Conservation (phyloP, 2,888 invertebrate species). For the Noctua fimbriata region DNA sequence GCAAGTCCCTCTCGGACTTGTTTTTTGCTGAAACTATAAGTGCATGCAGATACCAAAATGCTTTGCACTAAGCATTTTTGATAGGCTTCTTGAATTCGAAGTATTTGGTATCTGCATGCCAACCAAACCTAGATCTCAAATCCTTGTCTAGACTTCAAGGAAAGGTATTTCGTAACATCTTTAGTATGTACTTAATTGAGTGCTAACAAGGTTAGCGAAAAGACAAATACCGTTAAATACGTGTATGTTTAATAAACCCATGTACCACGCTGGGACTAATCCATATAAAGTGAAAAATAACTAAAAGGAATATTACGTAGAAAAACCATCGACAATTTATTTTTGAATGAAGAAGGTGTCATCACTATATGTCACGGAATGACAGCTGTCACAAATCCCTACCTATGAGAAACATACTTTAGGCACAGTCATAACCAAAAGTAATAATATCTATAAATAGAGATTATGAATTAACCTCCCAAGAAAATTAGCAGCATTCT, state of each 20-base stretch:
- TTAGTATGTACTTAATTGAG: constrained; percentile 44
- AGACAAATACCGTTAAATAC: constrained; percentile 30
- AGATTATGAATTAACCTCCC: no score
- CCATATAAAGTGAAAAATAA: not conserved
- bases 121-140: constrained; percentile 39
- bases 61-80: no score
- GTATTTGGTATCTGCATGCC: no score
- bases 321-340: not conserved
- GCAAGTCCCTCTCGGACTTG: no score
- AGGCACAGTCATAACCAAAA: not conserved
- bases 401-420: no score
- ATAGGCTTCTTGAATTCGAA: no score
- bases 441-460: no score
- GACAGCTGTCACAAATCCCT: not conserved
- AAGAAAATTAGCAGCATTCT: not conserved
- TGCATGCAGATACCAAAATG: not conserved
- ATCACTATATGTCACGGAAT: not conserved
- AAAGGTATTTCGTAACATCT: constrained; percentile 38
- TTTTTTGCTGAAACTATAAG: not conserved
- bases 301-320: not conserved
- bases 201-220: constrained; percentile 40
- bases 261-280: not conserved
- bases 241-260: not conserved
- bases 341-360: not conserved
- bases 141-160: constrained; percentile 48